Conservation (phyloP, 2,113 vertebrate genomes). For the Albula glossodonta region DNA sequence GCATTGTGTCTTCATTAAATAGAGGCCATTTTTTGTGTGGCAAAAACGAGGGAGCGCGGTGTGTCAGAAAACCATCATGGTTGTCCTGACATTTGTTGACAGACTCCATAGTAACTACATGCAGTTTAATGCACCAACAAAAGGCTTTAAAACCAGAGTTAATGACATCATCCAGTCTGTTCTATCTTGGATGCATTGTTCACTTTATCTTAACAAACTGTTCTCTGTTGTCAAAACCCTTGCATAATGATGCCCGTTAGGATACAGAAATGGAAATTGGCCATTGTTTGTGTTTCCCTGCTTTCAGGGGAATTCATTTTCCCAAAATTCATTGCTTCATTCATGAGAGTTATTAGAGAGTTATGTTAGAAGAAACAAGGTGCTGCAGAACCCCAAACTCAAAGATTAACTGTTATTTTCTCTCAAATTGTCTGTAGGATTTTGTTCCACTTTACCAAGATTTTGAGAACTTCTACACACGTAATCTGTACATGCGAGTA, state of each 20-base stretch:
- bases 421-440: constrained; percentile 63
- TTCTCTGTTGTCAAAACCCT: neutral
- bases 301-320: neutral
- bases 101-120: neutral
- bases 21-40: neutral
- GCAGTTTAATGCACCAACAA: neutral
- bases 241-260: neutral
- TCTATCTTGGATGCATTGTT: neutral
- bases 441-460: constrained; percentile 95
- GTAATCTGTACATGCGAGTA: constrained; percentile 92
- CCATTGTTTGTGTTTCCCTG: neutral
- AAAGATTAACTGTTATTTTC: neutral
- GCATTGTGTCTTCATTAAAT: neutral
- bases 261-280: neutral
- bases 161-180: neutral
- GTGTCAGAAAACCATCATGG: neutral
- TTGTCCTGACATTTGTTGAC: constrained; percentile 3
- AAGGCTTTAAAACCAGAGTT: neutral
- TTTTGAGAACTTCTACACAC: constrained; percentile 92
- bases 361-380: neutral
- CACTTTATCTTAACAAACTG: neutral
- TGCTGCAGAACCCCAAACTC: neutral
- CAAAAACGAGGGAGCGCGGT: neutral
- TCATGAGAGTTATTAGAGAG: neutral
- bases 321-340: neutral